Base-by-base conservation (phyloP, 2,113 vertebrate genomes). In the Megalops atlanticus region DNA sequence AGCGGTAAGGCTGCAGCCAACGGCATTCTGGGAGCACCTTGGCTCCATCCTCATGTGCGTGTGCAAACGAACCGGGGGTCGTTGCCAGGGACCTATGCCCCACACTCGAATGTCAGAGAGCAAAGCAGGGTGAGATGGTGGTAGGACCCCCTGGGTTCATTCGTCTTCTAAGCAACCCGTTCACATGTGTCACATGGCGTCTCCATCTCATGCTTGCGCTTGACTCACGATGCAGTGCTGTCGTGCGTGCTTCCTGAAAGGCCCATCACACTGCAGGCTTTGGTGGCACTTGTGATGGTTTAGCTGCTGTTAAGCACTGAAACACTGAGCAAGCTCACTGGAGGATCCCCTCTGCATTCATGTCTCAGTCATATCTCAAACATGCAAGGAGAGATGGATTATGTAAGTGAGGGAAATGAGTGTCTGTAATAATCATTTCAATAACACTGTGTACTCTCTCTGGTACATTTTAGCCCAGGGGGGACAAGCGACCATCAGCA, bases 401-500 rank as follows among this genome's bases (percentile, higher is more conserved):
- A 40, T 73, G 38, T 80, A 49, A 80, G 16, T 35, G 27, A 41
- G 36, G n/a, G 21, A 27, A 54, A 18, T 82, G 54, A 73, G 68
- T 81, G 69, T 47, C 21, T 21, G 54, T 64, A n/a, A n/a, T 64
- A 24, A 31, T 64, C 8, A 27, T 1, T 64, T 27, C 27, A 74
- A 39, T 74, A 49, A 52, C 16, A 21, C 71, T 70, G 33, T n/a
- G n/a, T n/a, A 64, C n/a, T 31, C n/a, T 64, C 49, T 3, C 40
- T 36, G 83, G 35, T 81, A 16, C 82, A 33, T 81, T 79, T 79
- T 35, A 86, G 77, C 68, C 16, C 83, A 84, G 80, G 82, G 73
- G 77, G 85, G 84, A 84, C 69, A 47, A 74, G 52, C 83, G 36
- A 87, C 79, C 70, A 71, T 85, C 74, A 86, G 88, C 82, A 89